Conservation (phyloP, 2,113 vertebrate species). For the Cryptoleucopteryx plumbea region DNA sequence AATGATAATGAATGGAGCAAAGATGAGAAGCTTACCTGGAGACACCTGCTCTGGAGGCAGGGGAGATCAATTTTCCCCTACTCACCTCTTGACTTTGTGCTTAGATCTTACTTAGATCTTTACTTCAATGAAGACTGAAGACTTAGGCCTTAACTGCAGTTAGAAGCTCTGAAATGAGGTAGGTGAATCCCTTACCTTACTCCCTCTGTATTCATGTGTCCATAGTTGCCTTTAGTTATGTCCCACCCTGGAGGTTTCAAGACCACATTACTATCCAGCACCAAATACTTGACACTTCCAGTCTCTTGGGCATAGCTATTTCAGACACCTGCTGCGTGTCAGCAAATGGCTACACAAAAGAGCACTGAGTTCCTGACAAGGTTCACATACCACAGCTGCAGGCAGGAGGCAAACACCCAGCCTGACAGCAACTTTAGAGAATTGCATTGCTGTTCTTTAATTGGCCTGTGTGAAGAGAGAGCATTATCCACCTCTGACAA, state of each 20-base stretch:
- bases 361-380: not conserved
- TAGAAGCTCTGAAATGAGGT: not conserved
- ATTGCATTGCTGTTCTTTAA: not conserved
- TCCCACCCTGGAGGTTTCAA: not conserved
- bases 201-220: not conserved
- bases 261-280: not conserved
- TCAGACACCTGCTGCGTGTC: not conserved
- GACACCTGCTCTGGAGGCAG: not conserved
- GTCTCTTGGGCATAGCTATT: not conserved
- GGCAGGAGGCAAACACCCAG: not conserved
- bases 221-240: not conserved
- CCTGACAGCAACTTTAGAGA: not conserved
- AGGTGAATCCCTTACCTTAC: not conserved
- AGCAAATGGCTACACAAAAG: not conserved
- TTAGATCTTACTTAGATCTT: not conserved
- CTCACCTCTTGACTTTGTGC: not conserved
- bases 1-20: not conserved
- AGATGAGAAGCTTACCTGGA: not conserved
- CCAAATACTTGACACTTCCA: not conserved
- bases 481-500: not conserved
- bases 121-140: not conserved
- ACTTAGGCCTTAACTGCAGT: not conserved
- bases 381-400: not conserved
- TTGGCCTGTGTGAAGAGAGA: not conserved
- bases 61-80: not conserved